Evolutionary conservation across 1,140 invertebrate genomes (phyloP).

Genomic region (Nixonia krombeini): DNA sequence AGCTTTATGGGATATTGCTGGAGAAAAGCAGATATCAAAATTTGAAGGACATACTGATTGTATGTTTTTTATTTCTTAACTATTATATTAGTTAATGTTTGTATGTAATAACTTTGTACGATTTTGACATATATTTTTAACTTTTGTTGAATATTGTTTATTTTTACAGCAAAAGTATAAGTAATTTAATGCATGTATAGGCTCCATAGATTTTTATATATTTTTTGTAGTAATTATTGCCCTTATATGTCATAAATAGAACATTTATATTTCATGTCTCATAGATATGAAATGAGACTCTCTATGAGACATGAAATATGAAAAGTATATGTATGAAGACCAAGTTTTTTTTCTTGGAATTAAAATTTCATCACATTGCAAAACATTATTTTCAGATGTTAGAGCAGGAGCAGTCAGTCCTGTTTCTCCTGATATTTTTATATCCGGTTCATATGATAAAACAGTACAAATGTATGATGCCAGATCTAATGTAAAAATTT

Average conservation of each 20-base stretch:
- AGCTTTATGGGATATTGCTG: constrained; percentile 90
- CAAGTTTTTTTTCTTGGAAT: too few species aligned
- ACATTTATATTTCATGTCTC: too few species aligned
- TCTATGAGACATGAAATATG: too few species aligned
- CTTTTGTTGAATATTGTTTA: too few species aligned
- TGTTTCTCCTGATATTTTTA: constrained; percentile 80
- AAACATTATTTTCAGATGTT: constrained; percentile 22
- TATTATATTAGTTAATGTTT: too few species aligned
- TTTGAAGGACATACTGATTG: constrained; percentile 88
- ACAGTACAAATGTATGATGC: constrained; percentile 91
- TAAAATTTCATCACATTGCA: neutral
- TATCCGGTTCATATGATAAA: constrained; percentile 96
- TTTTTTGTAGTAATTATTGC: too few species aligned
- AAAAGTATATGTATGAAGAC: too few species aligned
- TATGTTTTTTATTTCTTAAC: constrained; percentile 64
- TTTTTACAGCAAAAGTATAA: too few species aligned
- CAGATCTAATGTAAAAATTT: constrained; percentile 78
- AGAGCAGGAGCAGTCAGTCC: constrained; percentile 86
- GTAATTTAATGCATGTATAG: too few species aligned
- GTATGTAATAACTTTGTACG: neutral
- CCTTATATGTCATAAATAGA: too few species aligned
- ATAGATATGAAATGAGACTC: too few species aligned
- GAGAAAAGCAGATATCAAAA: constrained; percentile 78
- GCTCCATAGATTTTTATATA: too few species aligned
- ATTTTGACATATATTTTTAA: constrained; percentile 1